Conservation (phyloP, 1,140 invertebrate genomes). For the Nylanderia fulva region DNA sequence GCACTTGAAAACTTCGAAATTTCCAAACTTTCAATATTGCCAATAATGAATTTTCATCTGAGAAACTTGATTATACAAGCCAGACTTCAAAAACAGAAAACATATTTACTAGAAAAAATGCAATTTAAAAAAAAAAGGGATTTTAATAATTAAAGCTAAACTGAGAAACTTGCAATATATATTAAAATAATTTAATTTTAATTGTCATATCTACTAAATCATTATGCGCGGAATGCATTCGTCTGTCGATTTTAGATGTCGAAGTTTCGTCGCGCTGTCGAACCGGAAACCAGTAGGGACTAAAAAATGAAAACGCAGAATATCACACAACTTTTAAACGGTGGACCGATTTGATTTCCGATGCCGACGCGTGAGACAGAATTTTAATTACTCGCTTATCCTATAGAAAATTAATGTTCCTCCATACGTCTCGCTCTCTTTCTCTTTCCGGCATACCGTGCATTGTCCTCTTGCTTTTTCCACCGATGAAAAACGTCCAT, state of each 20-base stretch:
- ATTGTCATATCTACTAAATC: conserved; percentile 18
- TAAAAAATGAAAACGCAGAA: conserved; percentile 25
- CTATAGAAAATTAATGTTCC: conserved; percentile 46
- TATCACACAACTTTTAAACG: conserved; percentile 39
- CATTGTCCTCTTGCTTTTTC: conserved; percentile 38
- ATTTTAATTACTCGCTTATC: conserved; percentile 60
- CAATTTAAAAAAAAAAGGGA: too few relatives aligned
- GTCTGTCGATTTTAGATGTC: conserved; percentile 3
- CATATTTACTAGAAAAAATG: background rate
- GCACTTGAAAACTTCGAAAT: background rate
- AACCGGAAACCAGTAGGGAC: background rate
- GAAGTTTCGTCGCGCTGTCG: background rate
- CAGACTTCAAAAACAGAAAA: background rate
- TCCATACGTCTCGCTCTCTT: background rate
- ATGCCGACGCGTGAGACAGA: conserved; percentile 9
- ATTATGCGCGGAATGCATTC: background rate
- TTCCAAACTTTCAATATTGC: background rate
- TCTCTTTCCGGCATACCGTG: background rate
- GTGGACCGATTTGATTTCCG: conserved; percentile 36
- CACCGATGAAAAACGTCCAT: background rate
- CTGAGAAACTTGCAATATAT: background rate
- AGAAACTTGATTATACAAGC: conserved; percentile 2
- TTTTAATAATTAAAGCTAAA: background rate
- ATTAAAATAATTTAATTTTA: conserved; percentile 22
- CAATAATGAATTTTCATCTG: conserved; percentile 8